phyloP scores from a whole-genome alignment of 2,113 vertebrate species.

The Ondatra zibethicus region DNA sequence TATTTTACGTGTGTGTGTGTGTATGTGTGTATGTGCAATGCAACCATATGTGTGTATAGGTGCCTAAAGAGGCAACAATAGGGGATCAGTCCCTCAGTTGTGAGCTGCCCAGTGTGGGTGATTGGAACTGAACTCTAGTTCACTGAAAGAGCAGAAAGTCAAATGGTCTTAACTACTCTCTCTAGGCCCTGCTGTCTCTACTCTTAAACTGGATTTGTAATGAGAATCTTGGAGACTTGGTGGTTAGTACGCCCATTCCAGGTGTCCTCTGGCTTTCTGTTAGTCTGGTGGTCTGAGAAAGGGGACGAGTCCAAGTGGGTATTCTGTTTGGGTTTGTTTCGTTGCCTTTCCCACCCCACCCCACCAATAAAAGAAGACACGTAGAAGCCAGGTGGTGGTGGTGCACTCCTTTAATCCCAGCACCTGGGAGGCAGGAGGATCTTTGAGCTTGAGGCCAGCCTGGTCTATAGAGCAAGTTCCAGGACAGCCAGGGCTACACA shows the following conservation, averaged over 20 bases:
- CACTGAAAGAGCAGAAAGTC: background rate
- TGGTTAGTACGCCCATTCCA: background rate
- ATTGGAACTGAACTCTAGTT: background rate
- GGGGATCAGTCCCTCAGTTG: background rate
- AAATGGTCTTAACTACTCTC: background rate
- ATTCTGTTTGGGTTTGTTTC: background rate
- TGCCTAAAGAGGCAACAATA: background rate
- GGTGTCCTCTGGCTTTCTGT: background rate
- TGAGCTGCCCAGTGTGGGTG: background rate
- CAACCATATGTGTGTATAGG: background rate
- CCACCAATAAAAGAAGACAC: background rate
- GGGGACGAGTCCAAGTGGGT: accelerated
- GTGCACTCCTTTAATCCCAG: background rate
- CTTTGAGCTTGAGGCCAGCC: background rate
- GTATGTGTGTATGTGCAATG: background rate
- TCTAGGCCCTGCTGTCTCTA: background rate
- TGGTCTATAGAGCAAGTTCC: background rate
- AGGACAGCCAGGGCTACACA: background rate
- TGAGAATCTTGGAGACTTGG: background rate
- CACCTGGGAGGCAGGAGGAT: background rate
- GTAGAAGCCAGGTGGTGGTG: background rate
- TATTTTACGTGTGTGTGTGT: background rate
- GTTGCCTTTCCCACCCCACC: background rate
- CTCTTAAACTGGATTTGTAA: background rate
- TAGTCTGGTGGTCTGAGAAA: background rate